Evolutionary conservation across 2,797 vertebrate species (phyloP).

Genomic region (Dryobates pubescens): DNA sequence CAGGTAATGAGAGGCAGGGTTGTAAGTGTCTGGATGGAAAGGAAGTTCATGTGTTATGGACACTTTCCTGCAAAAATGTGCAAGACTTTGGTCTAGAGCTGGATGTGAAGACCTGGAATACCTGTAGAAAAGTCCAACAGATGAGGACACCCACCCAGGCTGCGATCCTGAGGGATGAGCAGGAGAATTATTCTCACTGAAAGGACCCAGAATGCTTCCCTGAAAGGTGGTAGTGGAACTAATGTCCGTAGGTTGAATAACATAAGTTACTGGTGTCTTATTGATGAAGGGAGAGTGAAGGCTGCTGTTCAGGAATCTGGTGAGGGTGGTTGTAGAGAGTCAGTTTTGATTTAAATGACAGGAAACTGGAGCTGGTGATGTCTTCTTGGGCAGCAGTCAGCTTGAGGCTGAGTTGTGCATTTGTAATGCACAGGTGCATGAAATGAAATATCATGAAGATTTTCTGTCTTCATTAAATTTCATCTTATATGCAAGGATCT

Average conservation of each 20-base stretch:
- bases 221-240: neutral
- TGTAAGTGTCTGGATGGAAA: neutral
- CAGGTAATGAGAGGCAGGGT: neutral
- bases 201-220: neutral
- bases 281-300: neutral
- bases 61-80: neutral
- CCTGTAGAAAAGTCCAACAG: neutral
- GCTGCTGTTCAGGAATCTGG: neutral
- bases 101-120: neutral
- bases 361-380: neutral
- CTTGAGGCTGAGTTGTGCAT: fast-evolving
- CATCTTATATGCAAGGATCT: too few species aligned
- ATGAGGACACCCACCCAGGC: neutral
- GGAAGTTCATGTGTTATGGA: neutral
- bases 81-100: neutral
- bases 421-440: neutral
- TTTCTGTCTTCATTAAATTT: neutral
- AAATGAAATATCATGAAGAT: neutral
- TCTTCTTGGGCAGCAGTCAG: neutral
- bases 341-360: neutral
- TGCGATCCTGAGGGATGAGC: neutral
- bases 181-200: neutral
- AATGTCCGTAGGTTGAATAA: neutral
- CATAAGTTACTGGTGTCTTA: neutral
- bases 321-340: neutral